phyloP scores from a whole-genome alignment of 1,140 invertebrate genomes.

The Stegodyphus mimosarum region DNA sequence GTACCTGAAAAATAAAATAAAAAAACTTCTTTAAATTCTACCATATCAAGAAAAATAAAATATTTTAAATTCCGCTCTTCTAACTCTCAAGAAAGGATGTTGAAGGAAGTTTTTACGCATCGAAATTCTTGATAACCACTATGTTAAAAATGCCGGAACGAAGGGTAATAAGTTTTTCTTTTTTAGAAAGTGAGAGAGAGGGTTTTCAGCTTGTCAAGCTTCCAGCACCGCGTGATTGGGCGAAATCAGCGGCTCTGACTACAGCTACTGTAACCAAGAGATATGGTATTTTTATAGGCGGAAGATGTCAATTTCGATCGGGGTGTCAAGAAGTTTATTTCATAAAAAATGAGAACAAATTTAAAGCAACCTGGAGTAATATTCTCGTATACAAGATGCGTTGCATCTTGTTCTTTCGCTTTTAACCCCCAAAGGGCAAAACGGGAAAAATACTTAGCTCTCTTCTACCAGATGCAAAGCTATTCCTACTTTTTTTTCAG shows the following conservation, averaged over 20 bases:
- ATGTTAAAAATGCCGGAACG: slow-evolving; percentile 11
- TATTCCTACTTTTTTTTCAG: not conserved
- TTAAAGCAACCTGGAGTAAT: slow-evolving; percentile 18
- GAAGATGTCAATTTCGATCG: slow-evolving; percentile 37
- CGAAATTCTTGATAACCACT: not conserved
- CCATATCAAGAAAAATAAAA: no score
- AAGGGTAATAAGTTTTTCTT: slow-evolving; percentile 4
- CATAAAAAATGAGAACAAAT: slow-evolving; percentile 33
- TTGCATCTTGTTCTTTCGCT: no score
- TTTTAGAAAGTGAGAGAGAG: not conserved
- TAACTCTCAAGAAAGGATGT: no score
- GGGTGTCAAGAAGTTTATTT: slow-evolving; percentile 24
- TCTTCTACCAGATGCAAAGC: not conserved
- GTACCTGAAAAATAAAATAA: no score
- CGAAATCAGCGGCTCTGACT: not conserved
- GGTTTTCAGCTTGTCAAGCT: slow-evolving; percentile 10
- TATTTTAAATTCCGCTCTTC: no score
- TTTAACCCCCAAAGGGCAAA: not conserved
- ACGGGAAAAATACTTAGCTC: not conserved
- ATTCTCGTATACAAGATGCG: not conserved
- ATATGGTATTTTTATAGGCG: slow-evolving; percentile 28
- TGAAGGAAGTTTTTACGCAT: not conserved
- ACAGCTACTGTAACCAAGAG: not conserved
- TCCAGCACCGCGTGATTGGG: slow-evolving; percentile 3
- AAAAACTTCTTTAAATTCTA: no score